phyloP scores from a whole-genome alignment of 2,797 vertebrate genomes.

The Myotis planiceps region DNA sequence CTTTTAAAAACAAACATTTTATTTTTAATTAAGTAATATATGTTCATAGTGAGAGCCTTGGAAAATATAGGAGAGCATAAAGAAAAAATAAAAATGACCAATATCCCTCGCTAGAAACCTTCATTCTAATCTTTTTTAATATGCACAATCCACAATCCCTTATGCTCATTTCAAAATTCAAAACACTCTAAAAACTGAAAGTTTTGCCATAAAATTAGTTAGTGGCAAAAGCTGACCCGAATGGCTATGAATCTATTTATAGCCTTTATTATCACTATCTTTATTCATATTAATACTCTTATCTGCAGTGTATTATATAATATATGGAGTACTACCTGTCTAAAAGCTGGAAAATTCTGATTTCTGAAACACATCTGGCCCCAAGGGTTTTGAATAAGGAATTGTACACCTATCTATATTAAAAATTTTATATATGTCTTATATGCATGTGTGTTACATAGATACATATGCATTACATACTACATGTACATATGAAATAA shows the following conservation, averaged over 20 bases:
- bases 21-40: not conserved
- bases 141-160: not conserved
- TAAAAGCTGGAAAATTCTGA: slow-evolving; percentile 8
- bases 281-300: slow-evolving; percentile 6
- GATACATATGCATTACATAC: not conserved
- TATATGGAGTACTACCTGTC: not conserved
- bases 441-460: not conserved
- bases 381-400: not conserved
- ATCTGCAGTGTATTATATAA: not conserved
- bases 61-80: not conserved
- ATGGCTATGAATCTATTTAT: not conserved
- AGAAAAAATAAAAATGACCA: slow-evolving; percentile 16
- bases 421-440: not conserved
- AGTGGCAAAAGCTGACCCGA: not conserved
- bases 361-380: not conserved
- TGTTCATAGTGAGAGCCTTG: not conserved
- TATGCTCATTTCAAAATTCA: slow-evolving; percentile 18
- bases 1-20: not conserved
- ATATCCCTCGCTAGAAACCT: not conserved
- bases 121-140: not conserved
- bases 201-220: not conserved
- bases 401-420: not conserved
- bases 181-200: not conserved
- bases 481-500: not conserved
- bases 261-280: not conserved